These are phyloP conservation scores for Stictonetta naevosa DNA, from an alignment of 2,113 vertebrate genomes.

Conservation along the genomic window DNA sequence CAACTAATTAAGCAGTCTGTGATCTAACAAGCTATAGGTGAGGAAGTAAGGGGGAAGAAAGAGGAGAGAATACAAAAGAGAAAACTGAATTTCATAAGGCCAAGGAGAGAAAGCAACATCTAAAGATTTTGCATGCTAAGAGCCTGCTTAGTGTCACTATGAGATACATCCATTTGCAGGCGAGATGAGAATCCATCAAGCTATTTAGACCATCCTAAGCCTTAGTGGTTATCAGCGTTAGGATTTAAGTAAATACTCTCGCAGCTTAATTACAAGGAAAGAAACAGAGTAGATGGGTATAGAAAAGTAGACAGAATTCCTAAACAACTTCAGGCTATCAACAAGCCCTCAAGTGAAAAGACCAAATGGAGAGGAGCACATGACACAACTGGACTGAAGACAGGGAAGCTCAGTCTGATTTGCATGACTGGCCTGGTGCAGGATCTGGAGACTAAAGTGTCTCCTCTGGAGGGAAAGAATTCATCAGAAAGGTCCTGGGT, in stretches of 20 bases:
- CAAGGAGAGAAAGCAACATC: neutral
- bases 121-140: neutral
- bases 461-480: slow-evolving; percentile 14
- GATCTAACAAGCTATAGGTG: neutral
- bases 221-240: slow-evolving; percentile 17
- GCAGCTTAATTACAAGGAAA: slow-evolving; percentile 55
- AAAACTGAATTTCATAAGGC: neutral
- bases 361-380: neutral
- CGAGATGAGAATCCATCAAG: neutral
- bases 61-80: neutral
- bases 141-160: neutral
- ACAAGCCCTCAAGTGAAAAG: slow-evolving; percentile 18
- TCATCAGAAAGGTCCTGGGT: neutral
- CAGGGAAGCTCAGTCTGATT: neutral
- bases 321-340: slow-evolving; percentile 19
- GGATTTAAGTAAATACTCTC: slow-evolving; percentile 10
- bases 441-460: slow-evolving; percentile 7
- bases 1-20: slow-evolving; percentile 9
- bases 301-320: slow-evolving; percentile 16
- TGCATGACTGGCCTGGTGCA: slow-evolving; percentile 3
- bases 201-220: neutral
- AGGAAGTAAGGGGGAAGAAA: neutral
- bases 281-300: neutral
- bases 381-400: slow-evolving; percentile 19
- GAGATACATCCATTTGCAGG: neutral